Evolutionary conservation across 2,888 invertebrate species (phyloP), one percentile per base, ranked within the genome.

Genomic region (Mythimna ferrago): DNA sequence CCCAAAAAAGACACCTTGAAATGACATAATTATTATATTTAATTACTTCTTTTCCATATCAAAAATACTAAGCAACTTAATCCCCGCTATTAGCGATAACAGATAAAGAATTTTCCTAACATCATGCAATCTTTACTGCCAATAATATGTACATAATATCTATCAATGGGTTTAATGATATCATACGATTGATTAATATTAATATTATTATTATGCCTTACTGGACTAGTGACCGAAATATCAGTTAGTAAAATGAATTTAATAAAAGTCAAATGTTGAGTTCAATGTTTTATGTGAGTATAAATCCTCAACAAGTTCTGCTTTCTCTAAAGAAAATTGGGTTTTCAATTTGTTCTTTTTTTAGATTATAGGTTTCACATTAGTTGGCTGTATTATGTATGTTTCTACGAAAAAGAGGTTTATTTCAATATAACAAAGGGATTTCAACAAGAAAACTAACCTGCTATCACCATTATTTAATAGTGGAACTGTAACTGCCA

Each of bases 191-290:
- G 51, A 76, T 80, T 56, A 76, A 10, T 44, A 16, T n/a, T n/a
- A n/a, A n/a, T n/a, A n/a, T n/a, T n/a, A n/a, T n/a, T n/a, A n/a
- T n/a, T n/a, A n/a, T n/a, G 35, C 61, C 73, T 73, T 73, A 80
- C 80, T 77, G 75, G 38, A 38, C 80, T 80, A 77, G 41, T 74
- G 62, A 62, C 73, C 56, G 63, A 79, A 32, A 48, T 26, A 63
- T 6, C 14, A 19, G 35, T 38, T 32, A 9, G 32, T 64, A 54
- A 56, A 21, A 32, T 14, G 7, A 54, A 6, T 19, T 32, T 21
- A 38, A 61, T 60, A 35, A 38, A 51, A 51, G 32, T 61, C 41
- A 75, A 57, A 57, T 58, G 14, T 41, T 0, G 7, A 75, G 19
- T 57, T 74, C 16, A 73, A 54, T 35, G 32, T 62, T 21, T 21